A percentile compares a stretch with the other conserved stretches of the same genome.
phyloP scores from a whole-genome alignment of 2,888 invertebrate species.

The Plagiodera versicolora region DNA sequence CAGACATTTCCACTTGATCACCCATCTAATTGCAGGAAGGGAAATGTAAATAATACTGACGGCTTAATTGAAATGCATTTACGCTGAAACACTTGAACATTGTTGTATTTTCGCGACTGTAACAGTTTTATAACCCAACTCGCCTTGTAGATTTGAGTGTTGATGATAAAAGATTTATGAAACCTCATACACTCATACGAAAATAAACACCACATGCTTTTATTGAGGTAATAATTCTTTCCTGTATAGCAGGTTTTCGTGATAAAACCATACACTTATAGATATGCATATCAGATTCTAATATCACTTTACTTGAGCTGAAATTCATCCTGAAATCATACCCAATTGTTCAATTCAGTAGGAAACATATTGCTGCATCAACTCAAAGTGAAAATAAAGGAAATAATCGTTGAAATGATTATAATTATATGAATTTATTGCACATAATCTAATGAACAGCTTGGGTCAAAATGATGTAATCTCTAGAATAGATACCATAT shows the following conservation, averaged over 20 bases:
- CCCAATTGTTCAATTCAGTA: too few species aligned
- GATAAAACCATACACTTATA: background rate
- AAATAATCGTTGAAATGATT: too few species aligned
- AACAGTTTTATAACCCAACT: background rate
- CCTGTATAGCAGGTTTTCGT: conserved; percentile 3
- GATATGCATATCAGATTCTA: too few species aligned
- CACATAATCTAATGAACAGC: too few species aligned
- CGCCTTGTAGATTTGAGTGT: background rate
- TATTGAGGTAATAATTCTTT: conserved; percentile 7
- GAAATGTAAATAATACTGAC: background rate
- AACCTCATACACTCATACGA: conserved; percentile 5
- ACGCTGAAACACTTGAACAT: background rate
- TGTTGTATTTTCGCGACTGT: background rate
- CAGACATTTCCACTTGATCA: background rate
- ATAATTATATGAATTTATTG: too few species aligned
- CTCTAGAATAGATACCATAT: too few species aligned
- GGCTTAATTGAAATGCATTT: background rate
- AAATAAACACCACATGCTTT: conserved; percentile 12
- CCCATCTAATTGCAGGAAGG: background rate
- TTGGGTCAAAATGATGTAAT: too few species aligned
- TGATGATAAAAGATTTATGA: conserved; percentile 11
- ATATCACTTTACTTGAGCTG: too few species aligned
- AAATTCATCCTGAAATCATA: too few species aligned
- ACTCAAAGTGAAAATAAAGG: too few species aligned
- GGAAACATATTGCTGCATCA: too few species aligned